A percentile compares a stretch with the other conserved stretches of the same genome.
Evolutionary conservation across 2,113 vertebrate genomes (phyloP).

Genomic region (Plotosus lineatus): DNA sequence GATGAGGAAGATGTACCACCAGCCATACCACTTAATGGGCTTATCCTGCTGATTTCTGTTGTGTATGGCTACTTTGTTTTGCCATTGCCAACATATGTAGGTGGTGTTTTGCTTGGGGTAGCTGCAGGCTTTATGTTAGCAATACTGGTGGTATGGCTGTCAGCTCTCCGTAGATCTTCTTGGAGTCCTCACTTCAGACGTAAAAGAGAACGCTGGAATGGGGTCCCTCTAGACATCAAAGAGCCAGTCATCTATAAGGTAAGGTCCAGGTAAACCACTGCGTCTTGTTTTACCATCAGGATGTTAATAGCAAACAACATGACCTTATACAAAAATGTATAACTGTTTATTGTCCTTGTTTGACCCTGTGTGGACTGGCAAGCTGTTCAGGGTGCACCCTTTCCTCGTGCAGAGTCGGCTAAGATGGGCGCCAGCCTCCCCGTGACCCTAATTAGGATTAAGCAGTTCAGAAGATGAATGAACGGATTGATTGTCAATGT

Average conservation of each 20-base stretch:
- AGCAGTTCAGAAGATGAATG: too few species aligned
- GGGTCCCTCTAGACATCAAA: conserved; percentile 82
- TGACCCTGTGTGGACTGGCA: too few species aligned
- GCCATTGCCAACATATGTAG: conserved; percentile 84
- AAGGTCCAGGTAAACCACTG: conserved; percentile 43
- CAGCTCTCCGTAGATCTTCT: conserved; percentile 74
- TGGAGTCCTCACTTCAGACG: conserved; percentile 59
- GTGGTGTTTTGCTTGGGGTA: conserved; percentile 83
- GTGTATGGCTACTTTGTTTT: conserved; percentile 90
- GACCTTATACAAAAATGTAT: not conserved
- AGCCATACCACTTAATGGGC: conserved; percentile 79
- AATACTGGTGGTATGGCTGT: conserved; percentile 87
- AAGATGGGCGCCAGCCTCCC: too few species aligned
- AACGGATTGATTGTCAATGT: too few species aligned
- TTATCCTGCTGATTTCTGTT: conserved; percentile 81
- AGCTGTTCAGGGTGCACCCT: too few species aligned
- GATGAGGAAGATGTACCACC: conserved; percentile 61
- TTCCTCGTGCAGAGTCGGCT: too few species aligned
- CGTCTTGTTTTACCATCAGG: not conserved
- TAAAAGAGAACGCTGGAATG: conserved; percentile 69
- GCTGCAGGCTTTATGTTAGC: conserved; percentile 89
- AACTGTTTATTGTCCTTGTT: too few species aligned
- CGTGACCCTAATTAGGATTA: too few species aligned
- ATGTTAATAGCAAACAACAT: not conserved
- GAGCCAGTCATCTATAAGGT: conserved; percentile 94